Evolutionary conservation across 2,113 vertebrate species (phyloP), one percentile per base, ranked within the genome.

Genomic region (Panurus biarmicus): DNA sequence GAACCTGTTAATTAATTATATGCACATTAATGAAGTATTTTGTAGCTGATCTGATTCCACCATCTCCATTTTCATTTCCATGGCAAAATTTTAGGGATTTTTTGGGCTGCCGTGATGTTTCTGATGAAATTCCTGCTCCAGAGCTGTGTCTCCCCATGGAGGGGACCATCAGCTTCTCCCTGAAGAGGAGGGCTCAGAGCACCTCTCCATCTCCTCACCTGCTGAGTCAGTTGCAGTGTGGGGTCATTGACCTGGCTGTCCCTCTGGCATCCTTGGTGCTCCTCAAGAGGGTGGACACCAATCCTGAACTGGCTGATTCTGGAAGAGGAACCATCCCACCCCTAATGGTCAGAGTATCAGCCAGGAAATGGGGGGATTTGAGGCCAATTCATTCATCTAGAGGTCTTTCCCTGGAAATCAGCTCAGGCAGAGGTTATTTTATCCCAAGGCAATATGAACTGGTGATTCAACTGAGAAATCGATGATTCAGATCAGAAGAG

Each of bases 61-160:
- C 42, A 40, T 35, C 29, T 36, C n/a, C 11, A 4, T 26, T 75
- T 51, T 21, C 50, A 24, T n/a, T 5, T 9, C 12, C 16, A 58
- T 5, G 29, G 31, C 24, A 48, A 65, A 21, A 25, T 9, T 25
- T 14, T 29, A 4, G 36, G 14, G 48, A 1, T 22, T 45, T 56
- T 77, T 66, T 50, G 33, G 26, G 18, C 15, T 25, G 42, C 6
- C 0, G 0, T 36, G 58, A 31, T 6, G 20, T 33, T 54, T 50
- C 13, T 11, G 5, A 40, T 66, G 1, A 19, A 50, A 31, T 64
- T 80, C 40, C 53, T 0, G 0, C 21, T 23, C 23, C 48, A 22
- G 40, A 45, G n/a, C 10, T 40, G 31, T 35, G 13, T 61, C 47
- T 76, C 61, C 50, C 28, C 20, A 2, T 5, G 15, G n/a, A 21